Conservation (phyloP, 1,140 invertebrate genomes). For the Andrena cerasifolii region DNA sequence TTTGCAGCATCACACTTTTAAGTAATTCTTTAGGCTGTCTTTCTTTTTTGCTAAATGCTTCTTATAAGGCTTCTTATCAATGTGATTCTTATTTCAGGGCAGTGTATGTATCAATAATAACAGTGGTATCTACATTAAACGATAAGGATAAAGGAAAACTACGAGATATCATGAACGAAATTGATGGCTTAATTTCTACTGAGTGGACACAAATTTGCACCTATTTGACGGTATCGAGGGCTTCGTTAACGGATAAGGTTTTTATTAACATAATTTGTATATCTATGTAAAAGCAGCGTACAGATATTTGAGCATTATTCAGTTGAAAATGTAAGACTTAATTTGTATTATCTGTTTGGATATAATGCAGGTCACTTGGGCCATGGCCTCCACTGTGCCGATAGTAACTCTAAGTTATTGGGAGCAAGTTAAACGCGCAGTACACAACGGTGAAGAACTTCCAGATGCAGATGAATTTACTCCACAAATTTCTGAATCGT, state of each 20-base stretch:
- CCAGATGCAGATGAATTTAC: constrained; percentile 10
- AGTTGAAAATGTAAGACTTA: too few relatives aligned
- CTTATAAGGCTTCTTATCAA: not conserved
- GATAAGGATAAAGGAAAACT: constrained; percentile 32
- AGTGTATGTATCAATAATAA: constrained; percentile 44
- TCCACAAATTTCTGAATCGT: constrained; percentile 11
- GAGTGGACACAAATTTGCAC: constrained; percentile 58
- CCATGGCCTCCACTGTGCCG: constrained; percentile 84
- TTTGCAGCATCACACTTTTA: constrained; percentile 57
- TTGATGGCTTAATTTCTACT: constrained; percentile 46
- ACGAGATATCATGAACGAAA: constrained; percentile 13
- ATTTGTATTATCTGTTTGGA: not conserved
- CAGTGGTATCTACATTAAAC: constrained; percentile 42
- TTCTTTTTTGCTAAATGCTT: not conserved
- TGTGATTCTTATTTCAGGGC: constrained; percentile 43
- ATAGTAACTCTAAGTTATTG: constrained; percentile 87
- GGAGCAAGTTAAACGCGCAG: constrained; percentile 80
- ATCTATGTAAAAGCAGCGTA: too few relatives aligned
- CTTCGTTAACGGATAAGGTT: constrained; percentile 87
- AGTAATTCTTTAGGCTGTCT: constrained; percentile 31
- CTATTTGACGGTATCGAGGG: constrained; percentile 86
- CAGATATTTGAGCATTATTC: too few relatives aligned
- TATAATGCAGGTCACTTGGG: constrained; percentile 81
- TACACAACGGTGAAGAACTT: constrained; percentile 45
- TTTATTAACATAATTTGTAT: not conserved